These are phyloP conservation scores for Phyllostomus discolor DNA, from an alignment of 2,113 vertebrate genomes.

Conservation along the genomic window DNA sequence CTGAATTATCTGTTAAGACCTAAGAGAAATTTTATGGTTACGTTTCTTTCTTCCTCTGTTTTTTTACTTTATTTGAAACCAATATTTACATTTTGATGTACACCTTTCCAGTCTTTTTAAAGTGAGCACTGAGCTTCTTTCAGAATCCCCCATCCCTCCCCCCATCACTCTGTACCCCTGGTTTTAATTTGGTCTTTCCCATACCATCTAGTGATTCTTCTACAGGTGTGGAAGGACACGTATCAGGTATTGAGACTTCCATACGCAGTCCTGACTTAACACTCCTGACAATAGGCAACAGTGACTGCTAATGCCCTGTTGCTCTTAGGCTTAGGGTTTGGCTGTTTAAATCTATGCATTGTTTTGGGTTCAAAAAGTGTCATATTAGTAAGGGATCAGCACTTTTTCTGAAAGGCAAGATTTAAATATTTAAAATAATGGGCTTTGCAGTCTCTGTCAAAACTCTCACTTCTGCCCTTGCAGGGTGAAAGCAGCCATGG, in stretches of 20 bases:
- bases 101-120: not conserved
- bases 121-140: not conserved
- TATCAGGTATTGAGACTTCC: not conserved
- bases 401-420: slow-evolving; percentile 8
- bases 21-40: not conserved
- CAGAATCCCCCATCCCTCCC: not conserved
- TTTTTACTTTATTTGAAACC: not conserved
- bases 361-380: not conserved
- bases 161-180: not conserved
- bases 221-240: not conserved
- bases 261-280: not conserved
- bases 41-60: not conserved
- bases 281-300: not conserved
- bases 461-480: not conserved
- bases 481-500: not conserved
- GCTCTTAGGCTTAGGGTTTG: not conserved
- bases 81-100: not conserved
- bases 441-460: not conserved
- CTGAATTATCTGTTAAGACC: slow-evolving; percentile 15
- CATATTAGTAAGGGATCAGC: not conserved
- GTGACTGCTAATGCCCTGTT: not conserved
- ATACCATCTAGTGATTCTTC: not conserved
- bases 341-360: not conserved
- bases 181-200: not conserved
- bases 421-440: not conserved